phyloP scores from a whole-genome alignment of 2,113 vertebrate species.

The Columba janthina region DNA sequence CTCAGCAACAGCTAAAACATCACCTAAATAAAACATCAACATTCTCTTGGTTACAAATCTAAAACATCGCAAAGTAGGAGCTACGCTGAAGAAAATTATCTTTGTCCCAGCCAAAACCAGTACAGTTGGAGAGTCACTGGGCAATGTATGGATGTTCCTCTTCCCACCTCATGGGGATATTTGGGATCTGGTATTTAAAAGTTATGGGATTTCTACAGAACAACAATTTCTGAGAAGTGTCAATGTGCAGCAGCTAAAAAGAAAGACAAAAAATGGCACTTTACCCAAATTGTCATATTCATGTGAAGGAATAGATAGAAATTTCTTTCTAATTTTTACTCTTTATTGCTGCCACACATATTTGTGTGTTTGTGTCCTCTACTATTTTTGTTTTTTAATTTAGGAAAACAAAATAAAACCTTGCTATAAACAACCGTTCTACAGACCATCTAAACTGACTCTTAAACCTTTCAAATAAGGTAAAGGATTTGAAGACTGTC shows the following conservation, averaged over 20 bases:
- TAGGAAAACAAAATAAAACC: background rate
- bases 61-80: background rate
- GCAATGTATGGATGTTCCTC: background rate
- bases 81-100: background rate
- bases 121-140: background rate
- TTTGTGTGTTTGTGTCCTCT: background rate
- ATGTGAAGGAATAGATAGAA: background rate
- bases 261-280: background rate
- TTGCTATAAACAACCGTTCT: background rate
- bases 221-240: background rate
- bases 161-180: background rate
- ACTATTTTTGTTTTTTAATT: background rate
- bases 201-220: background rate
- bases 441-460: background rate
- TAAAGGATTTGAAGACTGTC: background rate
- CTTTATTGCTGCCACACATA: fast-evolving
- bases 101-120: background rate
- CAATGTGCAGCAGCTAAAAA: background rate
- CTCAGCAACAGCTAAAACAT: background rate
- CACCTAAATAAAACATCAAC: background rate
- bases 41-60: background rate
- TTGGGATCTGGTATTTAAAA: background rate
- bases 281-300: background rate
- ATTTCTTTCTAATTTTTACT: background rate
- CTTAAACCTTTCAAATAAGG: background rate